These are phyloP conservation scores for Cydia strobilella DNA, from an alignment of 1,140 invertebrate genomes.

Conservation along the genomic window DNA sequence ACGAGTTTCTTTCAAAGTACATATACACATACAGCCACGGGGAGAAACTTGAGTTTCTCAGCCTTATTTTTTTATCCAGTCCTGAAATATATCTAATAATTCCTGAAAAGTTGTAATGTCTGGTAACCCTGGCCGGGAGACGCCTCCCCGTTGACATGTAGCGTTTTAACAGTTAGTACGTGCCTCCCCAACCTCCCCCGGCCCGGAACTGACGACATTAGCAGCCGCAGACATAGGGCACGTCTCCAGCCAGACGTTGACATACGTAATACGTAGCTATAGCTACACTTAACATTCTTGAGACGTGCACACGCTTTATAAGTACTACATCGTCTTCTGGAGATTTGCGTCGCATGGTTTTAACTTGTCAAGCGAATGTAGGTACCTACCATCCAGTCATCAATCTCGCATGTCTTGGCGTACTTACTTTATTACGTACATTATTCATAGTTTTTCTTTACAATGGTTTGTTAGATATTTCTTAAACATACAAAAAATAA, in stretches of 20 bases:
- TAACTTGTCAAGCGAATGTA: slow-evolving; percentile 26
- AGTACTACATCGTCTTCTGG: slow-evolving; percentile 16
- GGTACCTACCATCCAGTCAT: slow-evolving; percentile 26
- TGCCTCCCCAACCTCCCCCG: slow-evolving; percentile 45
- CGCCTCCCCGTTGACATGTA: slow-evolving; percentile 69
- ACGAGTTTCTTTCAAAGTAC: too few relatives aligned
- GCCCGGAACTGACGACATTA: slow-evolving; percentile 71
- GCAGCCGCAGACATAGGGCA: slow-evolving; percentile 73
- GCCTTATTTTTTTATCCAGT: background rate
- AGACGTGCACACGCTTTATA: slow-evolving; percentile 25
- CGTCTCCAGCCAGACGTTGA: slow-evolving; percentile 63
- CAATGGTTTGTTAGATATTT: slow-evolving; percentile 21
- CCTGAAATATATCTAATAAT: background rate
- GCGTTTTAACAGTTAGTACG: slow-evolving; percentile 75
- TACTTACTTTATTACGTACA: slow-evolving; percentile 21
- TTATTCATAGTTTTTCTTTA: background rate
- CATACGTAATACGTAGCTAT: slow-evolving; percentile 55
- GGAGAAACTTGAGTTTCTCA: background rate
- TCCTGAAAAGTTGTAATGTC: background rate
- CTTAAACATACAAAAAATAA: slow-evolving; percentile 12
- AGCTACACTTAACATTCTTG: slow-evolving; percentile 28
- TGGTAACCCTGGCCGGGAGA: slow-evolving; percentile 13
- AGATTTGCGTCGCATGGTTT: slow-evolving; percentile 30
- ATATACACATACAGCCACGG: background rate
- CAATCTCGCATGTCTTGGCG: slow-evolving; percentile 18